Evolutionary conservation across 2,113 vertebrate species (phyloP).

Genomic region (Nyctibius bracteatus): DNA sequence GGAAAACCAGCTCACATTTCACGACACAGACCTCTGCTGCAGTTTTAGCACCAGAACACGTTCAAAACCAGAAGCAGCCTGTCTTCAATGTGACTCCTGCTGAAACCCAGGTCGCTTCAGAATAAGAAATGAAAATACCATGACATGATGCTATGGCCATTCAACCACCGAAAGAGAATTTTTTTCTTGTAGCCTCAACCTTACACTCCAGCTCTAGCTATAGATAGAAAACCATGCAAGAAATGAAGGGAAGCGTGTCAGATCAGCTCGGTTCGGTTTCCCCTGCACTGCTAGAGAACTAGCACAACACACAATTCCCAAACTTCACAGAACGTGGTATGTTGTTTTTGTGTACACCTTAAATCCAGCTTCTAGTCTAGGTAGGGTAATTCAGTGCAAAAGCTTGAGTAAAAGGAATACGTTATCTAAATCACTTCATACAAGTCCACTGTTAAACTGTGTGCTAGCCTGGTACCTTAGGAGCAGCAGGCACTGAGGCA

Average conservation of each 20-base stretch:
- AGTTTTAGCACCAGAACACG: background rate
- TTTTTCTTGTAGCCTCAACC: background rate
- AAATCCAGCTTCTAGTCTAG: background rate
- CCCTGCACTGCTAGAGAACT: background rate
- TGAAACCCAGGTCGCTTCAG: background rate
- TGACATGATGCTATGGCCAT: background rate
- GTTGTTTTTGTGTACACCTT: accelerated
- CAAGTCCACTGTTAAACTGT: background rate
- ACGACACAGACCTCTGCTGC: background rate
- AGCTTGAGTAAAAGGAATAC: background rate
- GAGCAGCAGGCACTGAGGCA: background rate
- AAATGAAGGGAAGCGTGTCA: background rate
- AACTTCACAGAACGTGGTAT: accelerated
- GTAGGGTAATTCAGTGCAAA: background rate
- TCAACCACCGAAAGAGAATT: background rate
- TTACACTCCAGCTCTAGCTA: background rate
- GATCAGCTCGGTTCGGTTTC: background rate
- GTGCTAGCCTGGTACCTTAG: background rate
- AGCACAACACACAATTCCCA: background rate
- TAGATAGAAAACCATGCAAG: accelerated
- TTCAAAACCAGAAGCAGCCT: background rate
- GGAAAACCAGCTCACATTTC: background rate
- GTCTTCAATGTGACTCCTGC: background rate
- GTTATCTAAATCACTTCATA: background rate
- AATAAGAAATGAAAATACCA: background rate